phyloP scores from a whole-genome alignment of 1,140 invertebrate species.

The Bombus waltoni region DNA sequence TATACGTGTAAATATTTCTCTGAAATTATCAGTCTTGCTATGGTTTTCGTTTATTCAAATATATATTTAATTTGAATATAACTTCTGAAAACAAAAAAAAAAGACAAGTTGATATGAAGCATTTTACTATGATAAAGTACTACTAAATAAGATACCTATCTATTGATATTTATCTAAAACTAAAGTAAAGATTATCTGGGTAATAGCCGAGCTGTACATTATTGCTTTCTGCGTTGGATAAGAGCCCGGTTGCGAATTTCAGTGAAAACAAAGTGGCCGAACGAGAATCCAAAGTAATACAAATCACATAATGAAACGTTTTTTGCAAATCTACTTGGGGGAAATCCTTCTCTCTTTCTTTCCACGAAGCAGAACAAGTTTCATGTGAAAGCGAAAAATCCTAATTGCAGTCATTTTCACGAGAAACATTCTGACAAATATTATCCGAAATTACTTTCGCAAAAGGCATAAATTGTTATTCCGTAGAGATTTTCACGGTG shows the following conservation, averaged over 20 bases:
- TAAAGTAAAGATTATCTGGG: conserved; percentile 30
- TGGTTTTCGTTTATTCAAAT: background rate
- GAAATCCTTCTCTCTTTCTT: background rate
- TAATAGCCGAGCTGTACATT: conserved; percentile 39
- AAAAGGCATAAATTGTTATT: background rate
- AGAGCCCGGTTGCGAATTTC: conserved; percentile 43
- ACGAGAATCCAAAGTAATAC: conserved; percentile 48
- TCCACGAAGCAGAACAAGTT: too few relatives aligned
- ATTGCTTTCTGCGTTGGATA: conserved; percentile 42
- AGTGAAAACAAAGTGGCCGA: conserved; percentile 36
- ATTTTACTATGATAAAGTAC: conserved; percentile 23
- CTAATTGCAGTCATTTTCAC: background rate
- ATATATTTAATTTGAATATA: background rate
- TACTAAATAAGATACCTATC: conserved; percentile 42
- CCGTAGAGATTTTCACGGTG: background rate
- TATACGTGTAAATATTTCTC: background rate
- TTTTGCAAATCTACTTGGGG: conserved; percentile 25
- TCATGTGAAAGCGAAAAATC: background rate
- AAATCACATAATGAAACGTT: background rate
- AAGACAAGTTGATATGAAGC: too few relatives aligned
- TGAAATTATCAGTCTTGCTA: background rate
- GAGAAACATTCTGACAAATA: background rate
- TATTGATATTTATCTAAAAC: conserved; percentile 44
- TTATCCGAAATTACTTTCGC: background rate
- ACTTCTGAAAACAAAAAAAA: too few relatives aligned